Base-by-base conservation (phyloP, 2,888 invertebrate species). In the Kryphioiulus occultus region DNA sequence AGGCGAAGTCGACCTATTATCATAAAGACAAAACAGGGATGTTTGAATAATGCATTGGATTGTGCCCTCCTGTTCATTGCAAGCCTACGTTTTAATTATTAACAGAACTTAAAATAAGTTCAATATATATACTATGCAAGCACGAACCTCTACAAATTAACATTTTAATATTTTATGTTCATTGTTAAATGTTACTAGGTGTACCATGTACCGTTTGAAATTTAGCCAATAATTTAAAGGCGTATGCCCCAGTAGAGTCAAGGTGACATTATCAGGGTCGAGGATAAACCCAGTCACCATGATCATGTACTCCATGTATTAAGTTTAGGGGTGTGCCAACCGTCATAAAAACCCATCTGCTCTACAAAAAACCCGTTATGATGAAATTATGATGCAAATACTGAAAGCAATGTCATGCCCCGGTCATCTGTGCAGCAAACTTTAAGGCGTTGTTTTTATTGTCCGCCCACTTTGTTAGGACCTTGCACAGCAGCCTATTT, bases 251-350 rank as follows among this genome's bases (percentile, higher is more conserved):
- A 78, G 15, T 22, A 26, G 78, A 78, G 78, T 78, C 78, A 78
- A 78, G 78, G 78, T 78, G 78, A 78, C 78, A 78, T 78, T 78
- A 78, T 78, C 78, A 78, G 78, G 78, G 78, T 78, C 78, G 22
- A 15, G 78, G 78, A 26, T 78, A 78, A 53, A 53, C 30, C 78
- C 1, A 78, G 78, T 78, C 78, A 26, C 78, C 12, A 12, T 78
- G 22, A 78, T 30, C 78, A 78, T 30, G 78, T 78, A 78, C 53
- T 44, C 44, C 44, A 3, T 68, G 26, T 68, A 12, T 78, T 26
- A 5, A 1, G 26, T 30, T 78, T 78, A 78, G 12, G 30, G 78
- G 78, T 78, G 78, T 78, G 78, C 78, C 78, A 78, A 12, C 10
- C 22, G 30, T 30, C 78, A 68, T 68, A 68, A 68, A 68, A 68